Base-by-base conservation (phyloP, 2,113 vertebrate genomes). In the Perognathus longimembris region DNA sequence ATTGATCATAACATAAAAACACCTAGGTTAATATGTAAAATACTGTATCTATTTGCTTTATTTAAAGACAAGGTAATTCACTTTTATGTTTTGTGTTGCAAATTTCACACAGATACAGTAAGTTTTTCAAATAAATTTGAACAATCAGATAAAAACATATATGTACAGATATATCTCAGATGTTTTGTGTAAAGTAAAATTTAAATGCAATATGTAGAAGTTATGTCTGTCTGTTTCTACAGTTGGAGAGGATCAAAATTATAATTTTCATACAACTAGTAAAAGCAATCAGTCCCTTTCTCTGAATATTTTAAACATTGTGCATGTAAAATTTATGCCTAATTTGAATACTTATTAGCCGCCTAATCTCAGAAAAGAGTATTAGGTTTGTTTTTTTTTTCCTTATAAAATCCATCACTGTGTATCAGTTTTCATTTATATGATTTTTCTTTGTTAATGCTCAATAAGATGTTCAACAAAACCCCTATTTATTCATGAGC, bases 281-380 rank as follows among this genome's bases (percentile, higher is more conserved):
- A 99, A 99, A 98, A 98, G 98, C 98, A 99, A 99, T 99, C 98
- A 99, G 98, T 98, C 97, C 98, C 98, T 98, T 99, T 99, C 98
- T 98, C 98, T 99, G 99, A 99, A 99, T 99, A 99, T 99, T 99
- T 99, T 99, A 99, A 99, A 99, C 98, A 99, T 98, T 97, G 98
- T 98, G 97, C 99, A 99, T 99, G 98, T 99, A 99, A 99, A 99
- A 99, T 99, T 99, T 99, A 99, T 99, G 98, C 98, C 98, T 99
- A 99, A 99, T 99, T 99, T 99, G 99, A 99, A 99, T 99, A 99
- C 98, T 99, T 99, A 99, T 99, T 99, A 99, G 99, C 98, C 98
- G 98, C 97, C 98, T 99, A 99, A 99, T 99, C 98, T 99, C 97
- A 98, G 98, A 98, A 98, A 98, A 98, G 97, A 97, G 93, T 98